phyloP scores from a whole-genome alignment of 2,113 vertebrate genomes.

The Naja naja region DNA sequence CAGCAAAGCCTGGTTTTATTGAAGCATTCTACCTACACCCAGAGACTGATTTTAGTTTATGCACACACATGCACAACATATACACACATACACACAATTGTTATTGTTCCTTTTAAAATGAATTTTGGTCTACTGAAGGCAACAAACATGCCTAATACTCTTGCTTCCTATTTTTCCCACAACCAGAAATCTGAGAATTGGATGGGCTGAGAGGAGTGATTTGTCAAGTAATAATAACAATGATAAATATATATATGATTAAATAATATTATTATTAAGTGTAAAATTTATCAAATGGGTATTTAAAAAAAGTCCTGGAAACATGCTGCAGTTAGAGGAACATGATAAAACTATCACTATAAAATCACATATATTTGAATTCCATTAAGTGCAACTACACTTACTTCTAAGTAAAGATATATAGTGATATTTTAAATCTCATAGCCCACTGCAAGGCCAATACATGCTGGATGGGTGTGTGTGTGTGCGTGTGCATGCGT shows the following conservation, averaged over 20 bases:
- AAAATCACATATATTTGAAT: background rate
- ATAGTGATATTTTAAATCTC: background rate
- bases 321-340: background rate
- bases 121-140: background rate
- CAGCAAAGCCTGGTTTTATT: background rate
- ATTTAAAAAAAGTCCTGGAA: background rate
- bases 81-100: background rate
- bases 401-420: background rate
- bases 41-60: background rate
- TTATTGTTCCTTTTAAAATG: background rate
- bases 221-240: background rate
- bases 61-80: background rate
- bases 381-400: background rate
- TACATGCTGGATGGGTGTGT: background rate
- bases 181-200: background rate
- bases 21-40: background rate
- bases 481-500: background rate
- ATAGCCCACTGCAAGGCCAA: background rate
- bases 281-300: background rate
- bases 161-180: background rate
- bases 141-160: background rate
- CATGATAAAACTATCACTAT: background rate
- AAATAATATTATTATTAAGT: background rate
- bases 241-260: background rate
- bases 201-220: background rate